phyloP scores from a whole-genome alignment of 2,888 invertebrate species.

The Sisyra nigra region DNA sequence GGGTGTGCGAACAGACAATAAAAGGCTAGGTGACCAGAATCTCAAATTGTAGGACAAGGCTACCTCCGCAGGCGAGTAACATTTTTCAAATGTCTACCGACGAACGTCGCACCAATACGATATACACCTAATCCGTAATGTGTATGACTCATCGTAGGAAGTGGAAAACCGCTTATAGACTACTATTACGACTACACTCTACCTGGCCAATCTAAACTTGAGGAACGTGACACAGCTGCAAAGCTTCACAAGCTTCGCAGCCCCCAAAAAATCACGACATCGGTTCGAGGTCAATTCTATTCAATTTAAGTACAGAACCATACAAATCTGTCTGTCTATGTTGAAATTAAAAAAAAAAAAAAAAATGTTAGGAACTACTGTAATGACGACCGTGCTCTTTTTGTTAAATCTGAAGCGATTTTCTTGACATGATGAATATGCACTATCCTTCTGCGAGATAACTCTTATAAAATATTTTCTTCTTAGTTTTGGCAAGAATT shows the following conservation, averaged over 20 bases:
- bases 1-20: conserved; percentile 1
- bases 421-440: too few relatives aligned
- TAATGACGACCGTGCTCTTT: conserved; percentile 2
- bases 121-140: too few relatives aligned
- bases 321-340: not conserved
- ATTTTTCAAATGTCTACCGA: too few relatives aligned
- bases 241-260: not conserved
- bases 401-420: not conserved
- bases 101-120: too few relatives aligned
- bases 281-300: not conserved
- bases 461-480: too few relatives aligned
- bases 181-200: not conserved
- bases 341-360: not conserved
- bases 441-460: too few relatives aligned
- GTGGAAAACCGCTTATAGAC: too few relatives aligned
- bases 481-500: too few relatives aligned
- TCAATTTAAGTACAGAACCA: not conserved
- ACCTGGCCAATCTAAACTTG: not conserved
- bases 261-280: not conserved
- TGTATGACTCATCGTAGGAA: too few relatives aligned
- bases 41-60: too few relatives aligned
- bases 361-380: conserved; percentile 1
- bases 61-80: too few relatives aligned
- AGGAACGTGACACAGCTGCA: not conserved
- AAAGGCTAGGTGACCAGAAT: too few relatives aligned